Evolutionary conservation across 1,140 invertebrate species (phyloP), one percentile per base, ranked within the genome.

Genomic region (Aleiodes sp.): DNA sequence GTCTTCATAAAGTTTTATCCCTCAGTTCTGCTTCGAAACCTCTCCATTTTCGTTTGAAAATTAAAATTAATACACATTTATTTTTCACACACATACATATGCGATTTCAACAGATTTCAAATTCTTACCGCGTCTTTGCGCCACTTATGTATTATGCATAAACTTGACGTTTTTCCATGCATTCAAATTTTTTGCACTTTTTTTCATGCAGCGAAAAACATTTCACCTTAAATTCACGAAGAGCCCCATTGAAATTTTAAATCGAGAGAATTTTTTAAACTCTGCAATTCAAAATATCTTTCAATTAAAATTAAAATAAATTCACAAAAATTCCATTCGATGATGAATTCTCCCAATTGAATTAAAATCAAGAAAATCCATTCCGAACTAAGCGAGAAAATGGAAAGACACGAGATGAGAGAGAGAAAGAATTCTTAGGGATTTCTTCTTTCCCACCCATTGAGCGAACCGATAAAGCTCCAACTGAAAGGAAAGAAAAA

Each of bases 111-210:
- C 21, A 33, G 65, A 67, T 67, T 67, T 67, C 29, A 12, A 61
- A 68, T 68, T 68, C 66, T 29, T 10, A 35, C 24, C 33, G 57
- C 35, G 57, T 59, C 14, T 63, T 41, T 33, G 21, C 26, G 33
- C 65, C 29, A 67, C 65, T 71, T 67, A 71, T 71, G 65, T 63
- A 71, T 71, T 71, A 71, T 71, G 70, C 70, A 71, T 67, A 64
- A 28, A 43, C 57, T 46, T 57, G 37, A 68, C 35, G 28, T 59
- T 41, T 66, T 37, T 43, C 8, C 16, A 24, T 60, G 9, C 57
- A 19, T 60, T 41, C 19, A 12, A 33, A n/a, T 64, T 28, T 64
- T 64, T 43, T 64, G 4, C 2, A 7, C 2, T 29, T 12, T 21
- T 43, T 43, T 43, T 16, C 6, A 43, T 16, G n/a, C 39, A 8